phyloP scores from a whole-genome alignment of 2,888 invertebrate species.

The Eurytoma californica region DNA sequence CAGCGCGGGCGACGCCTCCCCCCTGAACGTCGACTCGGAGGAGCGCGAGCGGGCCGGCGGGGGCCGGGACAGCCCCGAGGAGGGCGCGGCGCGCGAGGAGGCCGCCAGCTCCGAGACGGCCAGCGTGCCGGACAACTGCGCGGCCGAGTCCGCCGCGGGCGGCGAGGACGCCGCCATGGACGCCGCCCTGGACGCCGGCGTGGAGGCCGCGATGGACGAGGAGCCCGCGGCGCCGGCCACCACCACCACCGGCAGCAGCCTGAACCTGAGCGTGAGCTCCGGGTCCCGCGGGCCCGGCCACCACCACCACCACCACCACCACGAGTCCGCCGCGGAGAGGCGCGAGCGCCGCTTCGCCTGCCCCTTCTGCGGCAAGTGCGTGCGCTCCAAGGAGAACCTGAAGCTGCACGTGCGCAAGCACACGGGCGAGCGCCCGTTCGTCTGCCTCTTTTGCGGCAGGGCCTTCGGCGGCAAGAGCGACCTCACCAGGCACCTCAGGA shows the following conservation, averaged over 20 bases:
- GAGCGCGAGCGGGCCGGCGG: constrained; percentile 60
- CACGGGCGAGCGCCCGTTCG: constrained; percentile 92
- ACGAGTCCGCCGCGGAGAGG: constrained; percentile 64
- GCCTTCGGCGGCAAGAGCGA: constrained; percentile 94
- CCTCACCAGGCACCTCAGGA: constrained; percentile 89
- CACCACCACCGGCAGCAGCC: constrained; percentile 65
- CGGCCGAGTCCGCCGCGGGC: constrained; percentile 12
- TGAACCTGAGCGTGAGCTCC: constrained; percentile 78
- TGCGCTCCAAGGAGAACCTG: constrained; percentile 90
- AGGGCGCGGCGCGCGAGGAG: constrained; percentile 48
- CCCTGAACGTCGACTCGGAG: constrained; percentile 73
- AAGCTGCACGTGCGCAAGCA: constrained; percentile 92
- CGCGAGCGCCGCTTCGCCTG: constrained; percentile 84
- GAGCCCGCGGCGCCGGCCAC: constrained; percentile 53
- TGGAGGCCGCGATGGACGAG: constrained; percentile 66
- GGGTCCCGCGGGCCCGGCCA: constrained; percentile 46
- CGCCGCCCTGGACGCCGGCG: constrained; percentile 61
- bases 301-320: constrained; percentile 50
- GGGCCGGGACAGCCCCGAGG: constrained; percentile 46
- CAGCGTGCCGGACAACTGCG: constrained; percentile 63
- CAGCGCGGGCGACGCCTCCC: constrained; percentile 76
- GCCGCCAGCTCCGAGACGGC: constrained; percentile 65
- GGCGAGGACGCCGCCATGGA: constrained; percentile 56
- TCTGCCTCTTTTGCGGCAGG: constrained; percentile 91
- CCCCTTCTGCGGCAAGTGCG: constrained; percentile 93